Evolutionary conservation across 2,113 vertebrate genomes (phyloP), one percentile per base, ranked within the genome.

Genomic region (Ploceus nigricollis): DNA sequence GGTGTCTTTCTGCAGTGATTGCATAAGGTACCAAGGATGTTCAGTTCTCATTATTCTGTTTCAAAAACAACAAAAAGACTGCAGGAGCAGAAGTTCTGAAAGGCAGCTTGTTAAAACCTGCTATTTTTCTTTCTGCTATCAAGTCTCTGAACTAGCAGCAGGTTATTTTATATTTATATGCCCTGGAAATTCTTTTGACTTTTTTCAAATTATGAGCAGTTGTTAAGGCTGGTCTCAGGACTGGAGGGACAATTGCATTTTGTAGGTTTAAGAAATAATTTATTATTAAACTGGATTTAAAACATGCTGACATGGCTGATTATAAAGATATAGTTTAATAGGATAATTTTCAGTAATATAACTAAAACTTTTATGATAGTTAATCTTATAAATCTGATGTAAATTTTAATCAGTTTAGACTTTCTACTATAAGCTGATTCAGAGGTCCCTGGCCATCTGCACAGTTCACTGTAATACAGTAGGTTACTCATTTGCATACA

Each of bases 391-490:
- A 88, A 86, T 82, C 63, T 94, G n/a, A 57, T 82, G 19, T 82
- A 84, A 87, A 82, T 65, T 63, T 89, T 84, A 83, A 94, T 92
- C 89, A 66, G 39, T 91, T 92, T 87, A 94, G 37, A 51, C 20
- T 78, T 86, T 42, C 15, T 87, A 15, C 31, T 90, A 27, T 82
- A 90, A 75, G 45, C 30, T 79, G 39, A 94, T 88, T 79, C 58
- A 82, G 54, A 92, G 51, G 35, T 87, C 40, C 22, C 71, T 71
- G 73, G 24, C 39, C 77, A 82, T 87, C 61, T 89, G 48, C 33
- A 63, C 23, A 35, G 40, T 51, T 61, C 54, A 40, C 31, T 68
- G 15, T 25, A 68, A 15, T 35, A 11, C 30, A n/a, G 42, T 21
- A 54, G 22, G 28, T 51, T 64, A 51, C 2, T 24, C 27, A 40